Base-by-base conservation (phyloP, 1,140 invertebrate genomes). In the Cryptotermes secundus region DNA sequence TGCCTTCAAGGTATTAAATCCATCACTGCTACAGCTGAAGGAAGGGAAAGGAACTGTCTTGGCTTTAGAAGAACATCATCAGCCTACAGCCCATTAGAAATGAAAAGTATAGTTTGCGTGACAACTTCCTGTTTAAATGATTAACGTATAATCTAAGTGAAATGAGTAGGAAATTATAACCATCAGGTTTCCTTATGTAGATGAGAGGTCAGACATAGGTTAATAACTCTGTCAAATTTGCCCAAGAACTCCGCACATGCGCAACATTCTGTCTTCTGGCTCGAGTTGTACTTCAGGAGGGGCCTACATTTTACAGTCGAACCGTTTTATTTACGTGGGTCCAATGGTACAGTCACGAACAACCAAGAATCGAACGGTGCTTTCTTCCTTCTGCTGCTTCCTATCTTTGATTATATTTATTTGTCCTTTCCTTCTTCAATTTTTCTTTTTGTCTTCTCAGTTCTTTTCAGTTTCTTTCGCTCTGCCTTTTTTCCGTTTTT, bases 161-260 rank as follows among this genome's bases (percentile, higher is more conserved):
- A 31, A 81, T 35, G 80, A 81, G 26, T 26, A 26, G 80, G 42
- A 81, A 81, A 81, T 81, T 81, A 81, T 81, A 81, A 45, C 80
- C 80, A 35, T 31, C 34, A 45, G 80, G 35, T 36, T 38, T 35
- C 35, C 42, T 10, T 35, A 4, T 81, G 80, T n/a, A 81, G n/a
- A 81, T 45, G 80, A 26, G 35, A 81, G 80, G 80, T 45, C 80
- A 81, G 80, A 81, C 80, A 81, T 34, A 19, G 80, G 80, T 81
- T 81, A 81, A 81, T 81, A 26, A 81, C 80, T 81, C 80, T 81
- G 80, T 81, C 80, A 81, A 38, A 81, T 81, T 81, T 81, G 80
- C 16, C 35, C 80, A 72, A 31, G 59, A 72, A 72, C 26, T 72
- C 59, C 31, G 59, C 59, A 72, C n/a, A 72, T 31, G n/a, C 59